phyloP scores from a whole-genome alignment of 2,797 vertebrate genomes.

The Tenualosa ilisha region DNA sequence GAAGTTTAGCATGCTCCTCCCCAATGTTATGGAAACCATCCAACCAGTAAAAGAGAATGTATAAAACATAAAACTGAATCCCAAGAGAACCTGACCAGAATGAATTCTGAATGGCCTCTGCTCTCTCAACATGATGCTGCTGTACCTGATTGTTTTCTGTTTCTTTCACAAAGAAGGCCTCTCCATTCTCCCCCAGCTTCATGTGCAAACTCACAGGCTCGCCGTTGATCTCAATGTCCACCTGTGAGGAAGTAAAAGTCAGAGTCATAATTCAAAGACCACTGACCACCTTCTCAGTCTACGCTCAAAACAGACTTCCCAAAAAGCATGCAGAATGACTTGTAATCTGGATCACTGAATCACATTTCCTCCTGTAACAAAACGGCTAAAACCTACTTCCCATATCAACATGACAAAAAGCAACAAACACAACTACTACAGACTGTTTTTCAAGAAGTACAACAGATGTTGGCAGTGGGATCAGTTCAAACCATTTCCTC shows the following conservation, averaged over 20 bases:
- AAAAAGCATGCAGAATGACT: background rate
- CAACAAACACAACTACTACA: background rate
- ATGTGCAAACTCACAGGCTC: slow-evolving; percentile 92
- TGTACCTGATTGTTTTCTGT: slow-evolving; percentile 84
- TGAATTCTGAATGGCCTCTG: background rate
- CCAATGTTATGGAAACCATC: background rate
- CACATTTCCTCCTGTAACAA: background rate
- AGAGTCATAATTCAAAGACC: background rate
- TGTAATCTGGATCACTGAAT: background rate
- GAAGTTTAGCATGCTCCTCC: background rate
- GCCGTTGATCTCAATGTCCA: slow-evolving; percentile 97
- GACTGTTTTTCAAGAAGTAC: background rate
- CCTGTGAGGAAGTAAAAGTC: slow-evolving; percentile 67
- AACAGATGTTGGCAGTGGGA: background rate
- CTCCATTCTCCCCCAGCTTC: slow-evolving; percentile 96
- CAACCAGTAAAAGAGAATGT: background rate
- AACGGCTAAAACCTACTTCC: background rate
- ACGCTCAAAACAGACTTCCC: background rate
- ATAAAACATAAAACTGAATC: background rate
- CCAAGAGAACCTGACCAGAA: background rate
- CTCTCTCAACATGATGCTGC: background rate
- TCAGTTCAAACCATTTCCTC: background rate
- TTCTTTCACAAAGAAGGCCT: slow-evolving; percentile 95
- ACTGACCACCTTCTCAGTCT: background rate
- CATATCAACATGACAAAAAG: background rate